These are phyloP conservation scores for Dioctria rufipes DNA, from an alignment of 2,888 invertebrate species.

Conservation along the genomic window DNA sequence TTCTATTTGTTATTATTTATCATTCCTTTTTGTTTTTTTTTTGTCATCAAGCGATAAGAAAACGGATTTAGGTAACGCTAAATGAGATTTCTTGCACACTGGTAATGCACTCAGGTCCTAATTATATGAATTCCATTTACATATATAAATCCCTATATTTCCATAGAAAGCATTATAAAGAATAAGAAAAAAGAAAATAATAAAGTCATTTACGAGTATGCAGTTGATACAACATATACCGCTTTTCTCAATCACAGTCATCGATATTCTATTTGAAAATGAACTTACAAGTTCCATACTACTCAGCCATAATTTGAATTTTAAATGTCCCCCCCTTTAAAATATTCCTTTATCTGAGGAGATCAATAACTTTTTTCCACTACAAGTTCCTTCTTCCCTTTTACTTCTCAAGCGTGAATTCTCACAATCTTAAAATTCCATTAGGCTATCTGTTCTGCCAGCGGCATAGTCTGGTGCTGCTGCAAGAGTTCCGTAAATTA, in stretches of 20 bases:
- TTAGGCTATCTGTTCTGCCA: conserved; percentile 44
- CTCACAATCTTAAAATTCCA: conserved; percentile 48
- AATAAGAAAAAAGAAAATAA: no score
- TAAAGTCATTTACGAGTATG: no score
- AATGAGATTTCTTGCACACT: no score
- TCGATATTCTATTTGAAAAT: conserved; percentile 12
- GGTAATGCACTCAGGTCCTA: no score
- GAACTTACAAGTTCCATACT: conserved; percentile 13
- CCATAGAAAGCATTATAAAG: no score
- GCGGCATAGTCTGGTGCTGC: not conserved
- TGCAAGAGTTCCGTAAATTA: conserved; percentile 41
- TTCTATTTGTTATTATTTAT: no score
- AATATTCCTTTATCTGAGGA: conserved; percentile 33
- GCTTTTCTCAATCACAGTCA: not conserved
- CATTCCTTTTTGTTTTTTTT: no score
- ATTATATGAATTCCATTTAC: no score
- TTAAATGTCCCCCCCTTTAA: conserved; percentile 23
- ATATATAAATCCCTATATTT: no score
- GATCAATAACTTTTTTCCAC: not conserved
- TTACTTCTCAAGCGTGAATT: conserved; percentile 23
- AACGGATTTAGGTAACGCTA: no score
- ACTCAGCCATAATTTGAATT: conserved; percentile 27
- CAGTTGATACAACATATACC: no score
- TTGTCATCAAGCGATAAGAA: no score
- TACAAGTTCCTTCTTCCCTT: not conserved